Evolutionary conservation across 2,113 vertebrate genomes (phyloP).

Genomic region (Stegastes partitus): DNA sequence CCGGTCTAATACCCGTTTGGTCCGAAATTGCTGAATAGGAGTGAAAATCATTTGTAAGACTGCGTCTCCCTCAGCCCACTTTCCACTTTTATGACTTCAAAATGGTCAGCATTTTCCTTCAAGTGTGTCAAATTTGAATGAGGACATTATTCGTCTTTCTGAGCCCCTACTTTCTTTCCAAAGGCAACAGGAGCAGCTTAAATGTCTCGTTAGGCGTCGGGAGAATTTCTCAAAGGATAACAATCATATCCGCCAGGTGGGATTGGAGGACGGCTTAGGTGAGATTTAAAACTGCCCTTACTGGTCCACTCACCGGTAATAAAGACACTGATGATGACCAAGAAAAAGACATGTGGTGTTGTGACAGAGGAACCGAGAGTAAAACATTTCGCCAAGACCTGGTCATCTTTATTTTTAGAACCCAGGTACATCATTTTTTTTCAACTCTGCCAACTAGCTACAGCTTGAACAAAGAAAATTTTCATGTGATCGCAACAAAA

Average conservation of each 20-base stretch:
- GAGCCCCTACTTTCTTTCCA: conserved; percentile 66
- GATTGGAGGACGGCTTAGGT: conserved; percentile 58
- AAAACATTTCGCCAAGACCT: neutral
- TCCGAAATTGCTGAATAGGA: conserved; percentile 78
- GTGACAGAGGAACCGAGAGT: conserved; percentile 54
- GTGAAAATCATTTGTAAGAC: conserved; percentile 70
- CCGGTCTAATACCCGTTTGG: conserved; percentile 65
- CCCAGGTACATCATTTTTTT: no score
- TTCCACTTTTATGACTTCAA: conserved; percentile 74
- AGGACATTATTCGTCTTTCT: conserved; percentile 76
- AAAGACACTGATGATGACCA: conserved; percentile 63
- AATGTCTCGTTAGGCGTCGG: conserved; percentile 75
- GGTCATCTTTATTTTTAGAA: neutral
- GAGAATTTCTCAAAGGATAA: conserved; percentile 76
- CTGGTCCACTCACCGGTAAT: conserved; percentile 49
- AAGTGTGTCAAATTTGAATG: conserved; percentile 79
- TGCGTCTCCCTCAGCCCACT: conserved; percentile 46
- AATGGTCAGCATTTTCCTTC: conserved; percentile 81
- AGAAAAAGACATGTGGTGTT: conserved; percentile 50
- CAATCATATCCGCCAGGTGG: conserved; percentile 54
- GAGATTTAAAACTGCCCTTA: conserved; percentile 65
- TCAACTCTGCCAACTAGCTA: no score
- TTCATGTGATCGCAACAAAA: no score
- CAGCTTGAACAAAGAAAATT: no score
- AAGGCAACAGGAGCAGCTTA: conserved; percentile 67